Percentiles rank a stretch among this genome's conserved stretches.
phyloP scores from a whole-genome alignment of 1,140 invertebrate species.

The Cherax destructor region DNA sequence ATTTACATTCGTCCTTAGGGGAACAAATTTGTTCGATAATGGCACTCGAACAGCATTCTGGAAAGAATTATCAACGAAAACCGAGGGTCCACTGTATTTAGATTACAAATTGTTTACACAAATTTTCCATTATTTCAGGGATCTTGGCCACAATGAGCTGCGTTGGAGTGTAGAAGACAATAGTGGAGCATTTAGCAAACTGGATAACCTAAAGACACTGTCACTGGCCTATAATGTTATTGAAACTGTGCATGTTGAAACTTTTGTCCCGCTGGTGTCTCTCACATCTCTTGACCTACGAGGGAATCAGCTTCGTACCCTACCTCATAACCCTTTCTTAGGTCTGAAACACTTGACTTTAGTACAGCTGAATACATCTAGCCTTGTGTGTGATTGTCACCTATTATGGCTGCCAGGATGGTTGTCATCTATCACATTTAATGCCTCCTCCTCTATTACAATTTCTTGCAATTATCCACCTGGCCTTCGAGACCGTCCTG shows the following conservation, averaged over 20 bases:
- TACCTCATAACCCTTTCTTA: slow-evolving; percentile 85
- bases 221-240: slow-evolving; percentile 80
- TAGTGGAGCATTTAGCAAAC: slow-evolving; percentile 85
- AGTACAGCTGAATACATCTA: slow-evolving; percentile 75
- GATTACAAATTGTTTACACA: neutral
- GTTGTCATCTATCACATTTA: slow-evolving; percentile 84
- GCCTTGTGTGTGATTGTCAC: slow-evolving; percentile 70
- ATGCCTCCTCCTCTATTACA: slow-evolving; percentile 79
- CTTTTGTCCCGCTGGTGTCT: slow-evolving; percentile 72
- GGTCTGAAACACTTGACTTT: slow-evolving; percentile 82
- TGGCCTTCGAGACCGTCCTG: slow-evolving; percentile 42
- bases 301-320: slow-evolving; percentile 84
- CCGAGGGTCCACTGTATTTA: too few species aligned
- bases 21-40: too few species aligned
- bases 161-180: slow-evolving; percentile 93
- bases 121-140: slow-evolving; percentile 71
- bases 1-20: too few species aligned
- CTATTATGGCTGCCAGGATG: slow-evolving; percentile 65
- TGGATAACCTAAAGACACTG: slow-evolving; percentile 83
- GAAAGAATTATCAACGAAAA: too few species aligned
- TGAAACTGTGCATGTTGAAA: slow-evolving; percentile 65
- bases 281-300: slow-evolving; percentile 87
- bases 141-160: slow-evolving; percentile 89
- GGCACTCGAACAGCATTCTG: too few species aligned
- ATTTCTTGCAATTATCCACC: slow-evolving; percentile 76